These are phyloP conservation scores for Tryphoninae sp. DNA, from an alignment of 2,888 invertebrate genomes.

Conservation along the genomic window DNA sequence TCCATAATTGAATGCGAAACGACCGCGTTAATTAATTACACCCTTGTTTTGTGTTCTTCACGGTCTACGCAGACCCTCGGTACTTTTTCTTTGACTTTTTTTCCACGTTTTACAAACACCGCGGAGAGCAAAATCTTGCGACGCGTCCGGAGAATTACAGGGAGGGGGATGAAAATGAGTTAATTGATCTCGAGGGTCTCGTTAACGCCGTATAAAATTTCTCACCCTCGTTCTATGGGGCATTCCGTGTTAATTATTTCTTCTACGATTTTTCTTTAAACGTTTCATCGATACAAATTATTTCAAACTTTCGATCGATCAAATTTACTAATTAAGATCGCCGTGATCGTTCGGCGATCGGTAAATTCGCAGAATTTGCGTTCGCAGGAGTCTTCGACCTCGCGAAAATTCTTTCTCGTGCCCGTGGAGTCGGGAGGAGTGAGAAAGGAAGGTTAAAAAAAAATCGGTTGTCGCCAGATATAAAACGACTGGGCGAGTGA, in stretches of 20 bases:
- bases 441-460: constrained; percentile 27
- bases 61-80: constrained; percentile 26
- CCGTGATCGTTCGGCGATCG: not conserved
- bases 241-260: too few species aligned
- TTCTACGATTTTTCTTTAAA: not conserved
- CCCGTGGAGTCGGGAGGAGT: constrained; percentile 14
- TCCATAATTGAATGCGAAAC: constrained; percentile 70
- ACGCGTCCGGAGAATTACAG: not conserved
- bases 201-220: constrained; percentile 43
- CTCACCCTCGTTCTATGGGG: constrained; percentile 2
- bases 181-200: constrained; percentile 51
- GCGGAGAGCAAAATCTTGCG: constrained; percentile 13
- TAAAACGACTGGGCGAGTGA: constrained; percentile 51
- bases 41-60: constrained; percentile 65
- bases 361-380: not conserved
- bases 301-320: too few species aligned
- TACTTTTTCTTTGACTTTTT: not conserved
- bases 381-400: constrained; percentile 29
- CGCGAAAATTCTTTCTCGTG: constrained; percentile 39
- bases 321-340: not conserved
- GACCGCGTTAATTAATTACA: constrained; percentile 77
- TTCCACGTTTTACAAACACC: not conserved
- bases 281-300: too few species aligned
- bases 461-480: constrained; percentile 51
- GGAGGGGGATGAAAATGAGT: constrained; percentile 26